A percentile compares a stretch with the other conserved stretches of the same genome.
These are phyloP conservation scores for Caenorhabditis sp. DNA, from an alignment of 2,888 invertebrate species.

Conservation along the genomic window DNA sequence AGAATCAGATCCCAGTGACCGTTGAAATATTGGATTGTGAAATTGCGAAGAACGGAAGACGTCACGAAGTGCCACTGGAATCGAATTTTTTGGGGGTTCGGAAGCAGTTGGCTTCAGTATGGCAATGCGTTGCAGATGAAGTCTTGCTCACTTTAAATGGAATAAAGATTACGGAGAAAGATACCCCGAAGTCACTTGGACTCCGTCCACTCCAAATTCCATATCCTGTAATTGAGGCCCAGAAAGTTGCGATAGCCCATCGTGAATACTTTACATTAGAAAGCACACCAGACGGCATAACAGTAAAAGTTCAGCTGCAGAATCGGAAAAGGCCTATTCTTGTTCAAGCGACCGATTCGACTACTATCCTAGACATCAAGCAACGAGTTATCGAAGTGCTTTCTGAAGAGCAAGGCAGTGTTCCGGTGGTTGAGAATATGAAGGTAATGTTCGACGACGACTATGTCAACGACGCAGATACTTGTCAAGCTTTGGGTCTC, in stretches of 20 bases:
- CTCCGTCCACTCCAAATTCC: conserved; percentile 24
- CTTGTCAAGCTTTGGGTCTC: conserved; percentile 26
- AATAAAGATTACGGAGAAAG: background rate
- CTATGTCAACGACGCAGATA: conserved; percentile 16
- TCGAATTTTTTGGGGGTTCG: conserved; percentile 19
- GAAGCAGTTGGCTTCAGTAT: conserved; percentile 2
- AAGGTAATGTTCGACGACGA: conserved; percentile 60
- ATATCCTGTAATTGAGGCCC: conserved; percentile 17
- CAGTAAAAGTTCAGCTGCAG: conserved; percentile 28
- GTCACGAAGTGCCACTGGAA: conserved; percentile 1
- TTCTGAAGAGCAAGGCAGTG: background rate
- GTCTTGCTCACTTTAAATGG: conserved; percentile 19
- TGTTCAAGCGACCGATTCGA: background rate
- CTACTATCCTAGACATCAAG: conserved; percentile 26
- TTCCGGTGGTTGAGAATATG: conserved; percentile 7
- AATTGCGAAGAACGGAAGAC: background rate
- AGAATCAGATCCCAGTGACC: background rate
- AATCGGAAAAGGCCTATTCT: conserved; percentile 36
- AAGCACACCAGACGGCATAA: conserved; percentile 4
- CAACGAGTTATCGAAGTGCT: conserved; percentile 2
- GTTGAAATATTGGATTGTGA: conserved; percentile 36
- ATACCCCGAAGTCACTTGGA: conserved; percentile 18
- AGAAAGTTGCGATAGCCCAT: background rate
- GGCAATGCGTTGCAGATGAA: conserved; percentile 16
- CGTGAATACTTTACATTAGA: conserved; percentile 6